Base-by-base conservation (phyloP, 2,113 vertebrate species). In the Hippocampus zosterae region DNA sequence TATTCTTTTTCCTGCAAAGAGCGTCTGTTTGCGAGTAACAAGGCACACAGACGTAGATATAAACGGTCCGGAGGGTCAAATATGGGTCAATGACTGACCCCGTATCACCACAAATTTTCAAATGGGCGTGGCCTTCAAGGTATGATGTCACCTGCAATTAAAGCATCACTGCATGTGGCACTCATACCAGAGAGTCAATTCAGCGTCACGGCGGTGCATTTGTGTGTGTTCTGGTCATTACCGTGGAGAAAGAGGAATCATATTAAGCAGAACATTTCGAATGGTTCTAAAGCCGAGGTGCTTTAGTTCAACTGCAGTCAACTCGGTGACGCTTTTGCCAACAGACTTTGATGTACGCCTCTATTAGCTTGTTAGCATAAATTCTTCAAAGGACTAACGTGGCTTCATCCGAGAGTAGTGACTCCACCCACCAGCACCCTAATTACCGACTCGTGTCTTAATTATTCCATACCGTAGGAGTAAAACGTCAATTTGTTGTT, bases 1-100 rank as follows among this genome's bases (percentile, higher is more conserved):
- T 62, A 1, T 18, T 59, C 41, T 67, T 37, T 62, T 44, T 78
- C 59, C 33, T 5, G 5, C 33, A 37, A 46, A 69, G 65, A 74
- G n/a, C 50, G 60, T 18, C 63, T 66, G 62, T 68, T 52, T 25
- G 65, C 69, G 71, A 75, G 69, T 70, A 73, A 42, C 56, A 19
- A 11, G n/a, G 73, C 64, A 71, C 64, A 73, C 64, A 78, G 66
- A 76, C 67, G 73, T 65, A 57, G 48, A 65, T 69, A 69, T 74
- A 80, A 76, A 78, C 64, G 44, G 37, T 66, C 60, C 41, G 23
- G 27, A 48, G 73, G 18, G 83, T 81, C 74, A 74, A 80, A 44
- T 85, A 78, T 15, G 19, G 40, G 66, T 29, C 60, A 70, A 73
- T 62, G 61, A 53, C 57, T 61, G 10, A 15, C 41, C 5, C 21